Evolutionary conservation across 2,797 vertebrate species (phyloP), one percentile per base, ranked within the genome.

Genomic region (Leptatherina wallacei): DNA sequence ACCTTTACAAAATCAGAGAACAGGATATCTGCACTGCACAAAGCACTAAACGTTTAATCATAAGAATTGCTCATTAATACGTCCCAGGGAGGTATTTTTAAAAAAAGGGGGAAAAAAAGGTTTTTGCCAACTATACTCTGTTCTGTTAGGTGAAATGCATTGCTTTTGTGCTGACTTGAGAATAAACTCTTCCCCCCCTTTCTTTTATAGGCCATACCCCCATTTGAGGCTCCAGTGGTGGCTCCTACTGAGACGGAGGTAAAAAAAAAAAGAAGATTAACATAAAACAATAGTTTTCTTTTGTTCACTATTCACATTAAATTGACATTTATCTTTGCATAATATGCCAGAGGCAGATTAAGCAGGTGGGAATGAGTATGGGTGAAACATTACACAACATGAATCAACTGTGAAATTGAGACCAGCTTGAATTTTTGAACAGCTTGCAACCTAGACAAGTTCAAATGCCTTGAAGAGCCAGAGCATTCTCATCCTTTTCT

Each of bases 171-270:
- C 27, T 52, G 29, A 68, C 6, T 42, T 3, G 0, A 70, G 13
- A 66, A 72, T 36, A 70, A 35, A 47, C 27, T 62, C n/a, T 13
- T 51, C 11, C 20, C 10, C 24, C 13, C 65, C 29, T 76, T 42
- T 57, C 9, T 29, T 54, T 57, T 14, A 33, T 36, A 92, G 91
- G 64, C 85, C 10, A 40, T 44, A 68, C 49, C 73, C 22, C 40
- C 68, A 65, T 71, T 59, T 35, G 85, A 85, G 66, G 69, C 69
- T 62, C 65, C 80, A 40, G 69, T 59, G 49, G 74, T 11, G 4
- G 55, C 56, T 61, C 65, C 73, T 56, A 80, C 55, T 51, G 88
- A 85, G 60, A 47, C 40, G 40, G 78, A 92, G 83, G 91, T 92
- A 85, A 88, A 73, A 55, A 18, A 9, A 51, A 24, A 24, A 13